phyloP scores from a whole-genome alignment of 2,113 vertebrate genomes.

The Clarias gariepinus region DNA sequence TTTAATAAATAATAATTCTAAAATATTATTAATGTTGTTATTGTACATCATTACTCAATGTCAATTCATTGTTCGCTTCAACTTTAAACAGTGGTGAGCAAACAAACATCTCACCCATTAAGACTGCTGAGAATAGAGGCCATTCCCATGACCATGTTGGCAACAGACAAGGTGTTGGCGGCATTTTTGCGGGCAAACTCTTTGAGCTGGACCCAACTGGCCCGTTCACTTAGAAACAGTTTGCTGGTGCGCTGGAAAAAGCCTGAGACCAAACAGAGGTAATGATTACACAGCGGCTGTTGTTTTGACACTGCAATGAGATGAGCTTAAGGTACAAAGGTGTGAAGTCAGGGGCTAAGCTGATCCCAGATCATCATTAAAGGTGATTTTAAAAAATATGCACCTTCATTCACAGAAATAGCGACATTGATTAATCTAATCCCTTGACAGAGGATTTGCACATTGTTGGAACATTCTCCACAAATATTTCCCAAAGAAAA shows the following conservation, averaged over 20 bases:
- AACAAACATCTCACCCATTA: conserved; percentile 75
- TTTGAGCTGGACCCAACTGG: conserved; percentile 62
- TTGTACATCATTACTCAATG: neutral
- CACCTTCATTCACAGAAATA: neutral
- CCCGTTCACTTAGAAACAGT: conserved; percentile 69
- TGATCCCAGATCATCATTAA: conserved; percentile 13
- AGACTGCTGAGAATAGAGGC: conserved; percentile 86
- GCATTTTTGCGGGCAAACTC: conserved; percentile 85
- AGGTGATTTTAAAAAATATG: neutral
- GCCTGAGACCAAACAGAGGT: conserved; percentile 70
- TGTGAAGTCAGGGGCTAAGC: conserved; percentile 12
- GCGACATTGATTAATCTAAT: neutral
- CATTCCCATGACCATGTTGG: conserved; percentile 87
- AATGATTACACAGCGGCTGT: conserved; percentile 57
- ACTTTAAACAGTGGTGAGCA: neutral
- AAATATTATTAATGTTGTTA: neutral
- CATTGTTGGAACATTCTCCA: neutral
- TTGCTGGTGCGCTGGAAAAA: conserved; percentile 75
- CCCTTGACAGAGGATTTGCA: neutral
- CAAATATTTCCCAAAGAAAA: neutral
- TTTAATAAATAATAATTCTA: neutral
- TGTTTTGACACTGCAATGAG: neutral
- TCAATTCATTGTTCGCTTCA: neutral
- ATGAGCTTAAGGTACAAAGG: conserved; percentile 6
- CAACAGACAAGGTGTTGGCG: conserved; percentile 82